Base-by-base conservation (phyloP, 1,140 invertebrate species). In the Acromyrmex echinatior region DNA sequence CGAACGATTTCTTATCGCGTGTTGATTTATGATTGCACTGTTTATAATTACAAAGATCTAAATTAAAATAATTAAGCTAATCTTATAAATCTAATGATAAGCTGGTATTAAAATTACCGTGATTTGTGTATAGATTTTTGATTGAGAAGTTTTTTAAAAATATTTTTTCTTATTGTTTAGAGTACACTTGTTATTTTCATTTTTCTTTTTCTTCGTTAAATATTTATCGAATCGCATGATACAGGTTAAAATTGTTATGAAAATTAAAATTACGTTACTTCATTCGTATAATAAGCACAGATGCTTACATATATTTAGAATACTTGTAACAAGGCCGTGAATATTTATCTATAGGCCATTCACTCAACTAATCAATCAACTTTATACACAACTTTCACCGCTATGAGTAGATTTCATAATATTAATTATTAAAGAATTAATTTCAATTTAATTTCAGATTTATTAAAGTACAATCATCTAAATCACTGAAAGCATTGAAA, bases 21-120 rank as follows among this genome's bases (percentile, higher is more conserved):
- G 80, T 86, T 84, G 49, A 79, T 91, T 87, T 91, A 93, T 90
- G 92, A 95, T 95, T 95, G 95, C 94, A 95, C 95, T 93, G 93
- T 94, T 94, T 91, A 93, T 93, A 93, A 93, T 93, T 93, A 94
- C 91, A 93, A 93, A 90, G 90, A 91, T 86, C 88, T 94, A 92
- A 94, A 94, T 91, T 92, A 92, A 93, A 92, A 92, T 92, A 92
- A 92, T 92, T 91, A 91, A 90, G 87, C 92, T 93, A 93, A 88
- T 21, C 90, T 91, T 93, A 92, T 16, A 84, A 87, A 87, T 90
- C 92, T 93, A 93, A 90, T 73, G 87, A 92, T 90, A 92, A 92
- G 92, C 86, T 92, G 87, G 87, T 91, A 91, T 92, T 92, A 92
- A 92, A 92, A 91, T 91, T 89, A 92, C 87, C 89, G 88, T 90